These are phyloP conservation scores for Sapayoa aenigma DNA, from an alignment of 2,113 vertebrate genomes.

Conservation along the genomic window DNA sequence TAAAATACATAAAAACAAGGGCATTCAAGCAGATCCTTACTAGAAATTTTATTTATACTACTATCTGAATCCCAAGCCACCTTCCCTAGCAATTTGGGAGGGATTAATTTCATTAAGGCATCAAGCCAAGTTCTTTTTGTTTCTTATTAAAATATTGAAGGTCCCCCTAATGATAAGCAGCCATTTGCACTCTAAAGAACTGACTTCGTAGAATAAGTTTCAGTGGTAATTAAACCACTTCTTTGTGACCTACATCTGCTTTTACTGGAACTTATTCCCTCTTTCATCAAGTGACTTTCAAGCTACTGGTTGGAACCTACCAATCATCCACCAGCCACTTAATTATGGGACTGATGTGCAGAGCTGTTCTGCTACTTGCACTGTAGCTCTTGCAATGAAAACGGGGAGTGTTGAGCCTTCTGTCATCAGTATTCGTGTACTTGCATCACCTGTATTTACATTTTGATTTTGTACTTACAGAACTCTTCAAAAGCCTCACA, in stretches of 20 bases:
- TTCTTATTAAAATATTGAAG: slow-evolving; percentile 25
- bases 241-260: slow-evolving; percentile 56
- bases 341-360: background rate
- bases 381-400: slow-evolving; percentile 6
- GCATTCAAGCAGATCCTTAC: background rate
- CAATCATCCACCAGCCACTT: slow-evolving; percentile 56
- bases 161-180: slow-evolving; percentile 43
- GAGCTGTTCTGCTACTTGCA: slow-evolving; percentile 29
- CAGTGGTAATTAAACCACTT: slow-evolving; percentile 64
- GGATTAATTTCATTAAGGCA: background rate
- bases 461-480: slow-evolving; percentile 77
- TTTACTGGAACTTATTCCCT: slow-evolving; percentile 60
- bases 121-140: background rate
- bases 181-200: slow-evolving; percentile 35
- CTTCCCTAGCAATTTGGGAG: background rate
- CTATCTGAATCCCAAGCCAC: background rate
- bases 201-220: slow-evolving; percentile 62
- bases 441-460: slow-evolving; percentile 59
- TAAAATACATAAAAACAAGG: slow-evolving; percentile 21
- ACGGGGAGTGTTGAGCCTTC: slow-evolving; percentile 18
- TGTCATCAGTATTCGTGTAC: slow-evolving; percentile 57
- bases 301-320: slow-evolving; percentile 56
- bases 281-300: slow-evolving; percentile 68
- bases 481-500: slow-evolving; percentile 93
- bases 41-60: background rate